Evolutionary conservation across 2,113 vertebrate genomes (phyloP), one percentile per base, ranked within the genome.

Genomic region (Menidia beryllina): DNA sequence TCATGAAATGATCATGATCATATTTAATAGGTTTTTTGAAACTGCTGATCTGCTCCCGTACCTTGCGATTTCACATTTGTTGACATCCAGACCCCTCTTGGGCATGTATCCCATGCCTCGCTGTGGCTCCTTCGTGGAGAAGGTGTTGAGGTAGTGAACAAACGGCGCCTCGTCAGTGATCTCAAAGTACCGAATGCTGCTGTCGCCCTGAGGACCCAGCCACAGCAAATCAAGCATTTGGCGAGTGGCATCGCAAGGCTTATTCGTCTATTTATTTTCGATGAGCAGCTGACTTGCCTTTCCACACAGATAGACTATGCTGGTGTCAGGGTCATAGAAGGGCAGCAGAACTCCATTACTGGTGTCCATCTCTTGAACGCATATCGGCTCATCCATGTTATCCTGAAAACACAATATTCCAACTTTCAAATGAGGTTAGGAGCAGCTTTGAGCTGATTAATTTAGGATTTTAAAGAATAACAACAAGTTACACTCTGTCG

Each of bases 31-130:
- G 14, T 8, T 25, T 17, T 20, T 20, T n/a, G 19, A 26, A 23
- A 24, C n/a, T 5, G 1, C 15, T 13, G 2, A 5, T 15, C 19
- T 19, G 25, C n/a, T 30, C 21, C 7, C 2, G 72, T 86, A 99
- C 98, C 98, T 97, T 87, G 97, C 95, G 14, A 99, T 99, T 94
- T 99, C 98, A 79, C 98, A 99, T 88, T 98, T 99, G 95, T 98
- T 98, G 75, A 99, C 97, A 0, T 98, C 97, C 0, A 99, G 94
- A 27, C 97, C 98, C 77, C 97, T 90, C 86, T 99, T 99, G 74
- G 97, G 95, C 98, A 99, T 99, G 92, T 96, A 98, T 0, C 98
- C 98, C 98, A 99, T 98, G 12, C 98, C 98, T 75, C 98, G 91
- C 92, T 99, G 98, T 11, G 98, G 97, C 91, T 99, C 97, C 83